Percentiles rank a stretch among this genome's conserved stretches.
These are phyloP conservation scores for Alectoris magna DNA, from an alignment of 2,797 vertebrate species.

Conservation along the genomic window DNA sequence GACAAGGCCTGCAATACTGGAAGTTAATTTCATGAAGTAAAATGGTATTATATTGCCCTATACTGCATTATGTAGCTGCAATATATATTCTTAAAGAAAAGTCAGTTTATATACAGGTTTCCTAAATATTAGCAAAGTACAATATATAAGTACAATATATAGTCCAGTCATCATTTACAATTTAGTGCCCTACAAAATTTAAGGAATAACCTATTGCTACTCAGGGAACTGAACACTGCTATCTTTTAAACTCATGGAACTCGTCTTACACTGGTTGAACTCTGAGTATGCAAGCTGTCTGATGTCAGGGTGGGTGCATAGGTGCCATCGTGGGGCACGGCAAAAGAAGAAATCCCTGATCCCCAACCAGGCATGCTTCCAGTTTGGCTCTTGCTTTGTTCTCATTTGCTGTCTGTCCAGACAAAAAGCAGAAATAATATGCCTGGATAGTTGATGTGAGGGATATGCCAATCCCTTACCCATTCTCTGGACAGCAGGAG, in stretches of 20 bases:
- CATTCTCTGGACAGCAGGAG: background rate
- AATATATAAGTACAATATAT: background rate
- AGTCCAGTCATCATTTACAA: background rate
- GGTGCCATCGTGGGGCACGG: rapidly evolving
- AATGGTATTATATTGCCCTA: too few relatives aligned
- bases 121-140: background rate
- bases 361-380: background rate
- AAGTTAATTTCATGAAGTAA: too few relatives aligned
- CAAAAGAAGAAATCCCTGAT: background rate
- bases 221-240: background rate
- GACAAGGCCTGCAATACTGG: too few relatives aligned
- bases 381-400: background rate
- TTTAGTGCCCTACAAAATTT: background rate
- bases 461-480: rapidly evolving
- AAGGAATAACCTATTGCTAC: background rate
- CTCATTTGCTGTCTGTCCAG: background rate
- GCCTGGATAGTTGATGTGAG: background rate
- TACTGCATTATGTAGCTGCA: background rate
- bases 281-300: background rate
- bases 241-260: background rate
- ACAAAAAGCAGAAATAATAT: background rate
- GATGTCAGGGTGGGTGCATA: rapidly evolving
- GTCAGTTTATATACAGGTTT: background rate
- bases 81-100: background rate
- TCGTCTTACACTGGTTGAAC: rapidly evolving